A percentile compares a stretch with the other conserved stretches of the same genome.
phyloP scores from a whole-genome alignment of 2,888 invertebrate species.

The Carabus problematicus region DNA sequence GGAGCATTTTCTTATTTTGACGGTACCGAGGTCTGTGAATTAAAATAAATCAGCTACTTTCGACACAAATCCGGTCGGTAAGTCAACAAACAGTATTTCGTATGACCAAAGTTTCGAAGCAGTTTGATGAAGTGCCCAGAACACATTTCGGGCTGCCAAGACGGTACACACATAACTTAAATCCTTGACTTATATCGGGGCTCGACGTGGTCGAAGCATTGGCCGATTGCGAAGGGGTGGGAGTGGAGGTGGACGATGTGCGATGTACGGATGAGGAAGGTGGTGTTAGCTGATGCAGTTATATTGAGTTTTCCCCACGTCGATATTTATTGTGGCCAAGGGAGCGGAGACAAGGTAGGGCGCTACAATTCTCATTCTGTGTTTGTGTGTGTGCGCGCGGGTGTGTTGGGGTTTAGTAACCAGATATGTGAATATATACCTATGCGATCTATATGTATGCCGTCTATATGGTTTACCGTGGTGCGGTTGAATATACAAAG shows the following conservation, averaged over 20 bases:
- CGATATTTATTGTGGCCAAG: constrained; percentile 44
- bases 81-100: constrained; percentile 40
- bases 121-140: constrained; percentile 35
- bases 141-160: constrained; percentile 12
- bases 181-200: constrained; percentile 22
- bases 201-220: not conserved
- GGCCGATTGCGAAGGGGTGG: not conserved
- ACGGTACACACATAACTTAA: constrained; percentile 31
- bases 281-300: constrained; percentile 25
- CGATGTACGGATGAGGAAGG: constrained; percentile 1
- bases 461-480: constrained; percentile 12
- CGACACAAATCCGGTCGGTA: constrained; percentile 40
- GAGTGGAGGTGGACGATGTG: constrained; percentile 9
- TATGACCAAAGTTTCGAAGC: constrained; percentile 35
- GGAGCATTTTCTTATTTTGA: constrained; percentile 4
- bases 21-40: constrained; percentile 14
- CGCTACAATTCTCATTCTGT: not conserved
- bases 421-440: constrained; percentile 36
- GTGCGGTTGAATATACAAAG: constrained; percentile 34
- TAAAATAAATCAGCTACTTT: constrained; percentile 40
- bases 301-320: constrained; percentile 45
- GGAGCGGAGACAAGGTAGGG: constrained; percentile 21
- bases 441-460: constrained; percentile 36
- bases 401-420: constrained; percentile 38
- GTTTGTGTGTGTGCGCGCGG: not conserved